Conservation (phyloP, 2,797 vertebrate genomes). For the Percopsis omiscomaycus region DNA sequence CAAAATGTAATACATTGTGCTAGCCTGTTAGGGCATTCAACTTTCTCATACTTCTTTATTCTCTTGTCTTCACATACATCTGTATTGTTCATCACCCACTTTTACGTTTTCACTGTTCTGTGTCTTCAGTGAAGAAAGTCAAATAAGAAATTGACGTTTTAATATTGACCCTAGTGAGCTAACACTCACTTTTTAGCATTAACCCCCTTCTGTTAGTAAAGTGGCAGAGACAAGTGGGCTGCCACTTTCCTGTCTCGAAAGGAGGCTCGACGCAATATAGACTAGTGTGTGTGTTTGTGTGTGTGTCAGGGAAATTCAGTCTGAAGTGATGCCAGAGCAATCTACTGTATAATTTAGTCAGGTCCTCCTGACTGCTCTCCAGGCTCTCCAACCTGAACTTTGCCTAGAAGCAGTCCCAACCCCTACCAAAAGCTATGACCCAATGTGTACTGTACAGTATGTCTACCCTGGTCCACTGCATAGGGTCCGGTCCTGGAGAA, state of each 20-base stretch:
- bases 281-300: constrained; percentile 23
- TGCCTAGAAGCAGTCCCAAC: constrained; percentile 11
- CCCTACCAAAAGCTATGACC: background rate
- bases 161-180: constrained; percentile 36
- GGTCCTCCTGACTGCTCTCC: constrained; percentile 24
- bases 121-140: background rate
- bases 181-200: constrained; percentile 28
- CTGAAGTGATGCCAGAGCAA: constrained; percentile 41
- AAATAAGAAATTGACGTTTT: constrained; percentile 18
- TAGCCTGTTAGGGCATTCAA: too few relatives aligned
- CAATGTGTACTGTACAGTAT: background rate
- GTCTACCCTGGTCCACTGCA: constrained; percentile 2
- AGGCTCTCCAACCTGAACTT: constrained; percentile 21
- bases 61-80: too few relatives aligned
- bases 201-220: constrained; percentile 55
- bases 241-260: constrained; percentile 47
- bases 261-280: constrained; percentile 59
- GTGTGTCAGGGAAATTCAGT: constrained; percentile 28
- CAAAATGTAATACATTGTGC: too few relatives aligned
- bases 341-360: constrained; percentile 34
- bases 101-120: constrained; percentile 30
- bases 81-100: constrained; percentile 1
- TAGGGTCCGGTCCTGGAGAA: too few relatives aligned
- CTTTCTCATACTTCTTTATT: too few relatives aligned
- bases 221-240: constrained; percentile 48